Evolutionary conservation across 2,888 invertebrate species (phyloP), one percentile per base, ranked within the genome.

Genomic region (Acrobasis suavella): DNA sequence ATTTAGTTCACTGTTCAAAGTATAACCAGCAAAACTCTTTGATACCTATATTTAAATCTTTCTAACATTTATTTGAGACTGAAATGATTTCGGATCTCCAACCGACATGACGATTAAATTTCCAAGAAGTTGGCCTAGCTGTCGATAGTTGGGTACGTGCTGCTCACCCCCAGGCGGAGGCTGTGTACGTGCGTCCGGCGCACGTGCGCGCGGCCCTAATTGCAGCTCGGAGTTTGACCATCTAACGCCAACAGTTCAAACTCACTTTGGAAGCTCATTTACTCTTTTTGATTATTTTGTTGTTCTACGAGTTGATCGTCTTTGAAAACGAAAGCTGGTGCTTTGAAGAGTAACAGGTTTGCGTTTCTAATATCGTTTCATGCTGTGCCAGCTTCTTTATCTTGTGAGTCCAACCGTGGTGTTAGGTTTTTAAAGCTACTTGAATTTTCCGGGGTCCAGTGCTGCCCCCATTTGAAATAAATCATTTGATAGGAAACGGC

Each of bases 201-300:
- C 9, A 55, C 55, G 55, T 55, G 46, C 42, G 9, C 17, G 22
- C 56, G 9, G 15, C 54, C 42, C 56, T 56, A 39, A 56, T 56
- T 56, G 56, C 39, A 22, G 42, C 46, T 42, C 22, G n/a, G 12
- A 55, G 42, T 38, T 39, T 10, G 39, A 55, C 15, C 55, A 22
- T 12, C 22, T 37, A 52, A 14, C 32, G 52, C 54, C 42, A 10
- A n/a, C 46, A 46, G 14, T 46, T 14, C 14, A 46, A 46, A 46
- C 46, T 46, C 14, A 46, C 46, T 46, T 46, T 14, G 2, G n/a
- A 1, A 12, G 42, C n/a, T 14, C 46, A 46, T 46, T 46, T 46
- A 5, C 46, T 46, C 14, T 1, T 14, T 46, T 46, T 46, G 14
- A 46, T 14, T 46, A n/a, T 14, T n/a, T 5, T 42, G 14, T 32